Conservation (phyloP, 2,113 vertebrate species). For the Catharus bicknelli region DNA sequence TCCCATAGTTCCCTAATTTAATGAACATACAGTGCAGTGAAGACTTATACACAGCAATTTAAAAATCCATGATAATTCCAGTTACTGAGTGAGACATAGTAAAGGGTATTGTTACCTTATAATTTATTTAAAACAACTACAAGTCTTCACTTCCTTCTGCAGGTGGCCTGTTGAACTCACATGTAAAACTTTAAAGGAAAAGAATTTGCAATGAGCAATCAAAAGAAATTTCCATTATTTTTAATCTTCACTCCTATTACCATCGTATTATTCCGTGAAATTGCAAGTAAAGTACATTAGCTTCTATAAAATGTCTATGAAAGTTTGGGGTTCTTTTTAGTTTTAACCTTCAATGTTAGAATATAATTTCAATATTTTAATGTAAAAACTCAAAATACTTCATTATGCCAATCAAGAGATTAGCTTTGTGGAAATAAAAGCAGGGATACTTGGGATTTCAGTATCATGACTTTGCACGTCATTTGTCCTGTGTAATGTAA, state of each 20-base stretch:
- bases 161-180: background rate
- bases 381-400: background rate
- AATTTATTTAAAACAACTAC: background rate
- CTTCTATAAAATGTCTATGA: background rate
- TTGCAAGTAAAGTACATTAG: background rate
- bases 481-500: background rate
- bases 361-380: background rate
- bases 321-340: background rate
- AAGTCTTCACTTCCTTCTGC: background rate
- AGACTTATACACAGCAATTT: background rate
- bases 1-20: background rate
- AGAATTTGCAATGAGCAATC: background rate
- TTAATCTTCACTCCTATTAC: background rate
- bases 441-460: background rate
- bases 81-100: background rate
- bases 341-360: background rate
- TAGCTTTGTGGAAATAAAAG: background rate
- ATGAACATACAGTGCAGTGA: background rate
- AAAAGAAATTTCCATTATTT: background rate
- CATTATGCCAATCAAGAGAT: background rate
- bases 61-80: background rate
- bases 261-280: rapidly evolving
- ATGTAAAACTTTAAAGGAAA: background rate
- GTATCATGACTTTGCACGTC: background rate
- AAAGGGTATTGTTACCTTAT: background rate